Conservation (phyloP, 2,797 vertebrate species). For the Smutsia temminckii region DNA sequence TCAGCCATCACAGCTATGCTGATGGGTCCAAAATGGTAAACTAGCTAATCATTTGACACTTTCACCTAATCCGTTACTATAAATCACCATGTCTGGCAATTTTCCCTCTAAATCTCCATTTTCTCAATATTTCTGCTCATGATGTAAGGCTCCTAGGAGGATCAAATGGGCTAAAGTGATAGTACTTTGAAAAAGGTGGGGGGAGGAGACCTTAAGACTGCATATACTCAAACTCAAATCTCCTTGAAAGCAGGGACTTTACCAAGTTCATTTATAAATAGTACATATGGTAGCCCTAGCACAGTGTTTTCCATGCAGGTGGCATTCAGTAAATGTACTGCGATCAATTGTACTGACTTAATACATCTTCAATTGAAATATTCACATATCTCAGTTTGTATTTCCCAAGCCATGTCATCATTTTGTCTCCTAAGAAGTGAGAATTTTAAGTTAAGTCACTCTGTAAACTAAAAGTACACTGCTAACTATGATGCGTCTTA, state of each 20-base stretch:
- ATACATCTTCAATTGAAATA: neutral
- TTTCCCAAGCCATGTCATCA: neutral
- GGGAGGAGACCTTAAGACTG: neutral
- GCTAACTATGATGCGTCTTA: neutral
- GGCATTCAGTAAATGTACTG: neutral
- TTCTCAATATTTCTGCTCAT: neutral
- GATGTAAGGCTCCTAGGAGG: neutral
- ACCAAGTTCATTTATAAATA: conserved; percentile 25
- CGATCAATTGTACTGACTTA: neutral
- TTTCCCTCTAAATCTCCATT: neutral
- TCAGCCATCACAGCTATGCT: neutral
- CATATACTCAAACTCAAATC: neutral
- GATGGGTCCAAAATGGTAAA: neutral
- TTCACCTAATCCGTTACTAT: neutral
- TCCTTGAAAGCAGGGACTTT: neutral
- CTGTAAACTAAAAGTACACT: neutral
- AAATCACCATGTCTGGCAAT: neutral
- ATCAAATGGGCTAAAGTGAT: neutral
- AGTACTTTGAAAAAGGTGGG: neutral
- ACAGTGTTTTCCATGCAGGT: neutral
- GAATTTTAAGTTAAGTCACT: conserved; percentile 8
- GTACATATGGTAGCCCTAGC: neutral
- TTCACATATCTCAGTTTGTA: neutral
- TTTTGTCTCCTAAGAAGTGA: conserved; percentile 10
- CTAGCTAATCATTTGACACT: neutral